Evolutionary conservation across 2,113 vertebrate genomes (phyloP), one percentile per base, ranked within the genome.

Genomic region (Oryzias melastigma): DNA sequence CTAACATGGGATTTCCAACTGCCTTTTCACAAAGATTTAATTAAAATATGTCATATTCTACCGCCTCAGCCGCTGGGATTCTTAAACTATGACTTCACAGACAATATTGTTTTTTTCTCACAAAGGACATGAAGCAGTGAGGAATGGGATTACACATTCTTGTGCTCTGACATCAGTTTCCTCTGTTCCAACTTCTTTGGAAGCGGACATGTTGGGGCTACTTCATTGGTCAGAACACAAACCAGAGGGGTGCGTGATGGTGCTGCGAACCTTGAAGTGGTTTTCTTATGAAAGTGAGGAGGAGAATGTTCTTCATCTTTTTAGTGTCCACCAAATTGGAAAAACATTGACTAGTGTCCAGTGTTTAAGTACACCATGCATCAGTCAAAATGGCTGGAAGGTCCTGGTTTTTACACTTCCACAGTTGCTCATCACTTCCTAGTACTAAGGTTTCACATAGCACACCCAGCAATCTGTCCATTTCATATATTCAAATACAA

Each of bases 91-190:
- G 87, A 90, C 84, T 88, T 92, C 85, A 90, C 73, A 61, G 85
- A 86, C 79, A 77, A 69, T 86, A 79, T 85, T 91, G 87, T 47
- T 47, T 27, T 35, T 91, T 91, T 90, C 82, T 84, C 68, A 59
- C 49, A 58, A 80, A 86, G 82, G 80, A 87, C 64, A 72, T 73
- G 77, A 83, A 79, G 83, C 84, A 58, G 62, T 61, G 41, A 70
- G 79, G 86, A 90, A 87, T 88, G 85, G 88, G 88, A 89, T 89
- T 89, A 89, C 83, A 85, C 89, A 91, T 92, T 90, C 89, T 89
- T 90, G 48, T 66, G 68, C 77, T 69, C 83, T 90, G 90, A 92
- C 86, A 89, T 90, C 89, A 91, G 75, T 79, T 85, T 88, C 81
- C 83, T 77, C 55, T 84, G 58, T 84, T 77, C 64, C 27, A 16